Percentiles rank a stretch among this genome's conserved stretches.
These are phyloP conservation scores for Scortum barcoo DNA, from an alignment of 2,113 vertebrate genomes.

Conservation along the genomic window DNA sequence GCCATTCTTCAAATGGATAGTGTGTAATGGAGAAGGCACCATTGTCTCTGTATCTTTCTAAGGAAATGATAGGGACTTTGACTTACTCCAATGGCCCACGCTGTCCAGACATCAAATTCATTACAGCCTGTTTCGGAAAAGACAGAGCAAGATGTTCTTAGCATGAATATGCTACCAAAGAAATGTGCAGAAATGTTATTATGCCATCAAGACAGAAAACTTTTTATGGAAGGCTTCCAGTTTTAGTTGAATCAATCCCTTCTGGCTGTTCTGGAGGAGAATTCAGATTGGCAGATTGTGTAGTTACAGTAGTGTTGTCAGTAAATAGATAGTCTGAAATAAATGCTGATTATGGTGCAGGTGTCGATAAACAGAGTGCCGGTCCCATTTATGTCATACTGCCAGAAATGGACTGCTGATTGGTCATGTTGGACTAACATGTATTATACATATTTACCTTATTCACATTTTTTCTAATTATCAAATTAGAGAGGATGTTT, in stretches of 20 bases:
- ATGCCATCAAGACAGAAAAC: not conserved
- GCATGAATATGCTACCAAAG: not conserved
- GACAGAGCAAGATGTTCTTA: not conserved
- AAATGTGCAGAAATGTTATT: not conserved
- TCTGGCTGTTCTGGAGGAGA: not conserved
- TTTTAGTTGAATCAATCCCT: not conserved
- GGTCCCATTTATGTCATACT: not conserved
- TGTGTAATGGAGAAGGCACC: conserved; percentile 15
- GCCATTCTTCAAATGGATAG: conserved; percentile 26
- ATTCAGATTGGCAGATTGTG: not conserved
- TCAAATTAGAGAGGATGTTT: not conserved
- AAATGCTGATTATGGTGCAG: not conserved
- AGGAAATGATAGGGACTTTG: not conserved
- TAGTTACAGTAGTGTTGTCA: conserved; percentile 1
- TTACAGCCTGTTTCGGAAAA: not conserved
- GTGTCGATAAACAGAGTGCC: not conserved
- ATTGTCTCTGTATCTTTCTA: conserved; percentile 29
- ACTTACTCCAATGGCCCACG: not conserved
- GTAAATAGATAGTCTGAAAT: not conserved
- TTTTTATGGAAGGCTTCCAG: not conserved
- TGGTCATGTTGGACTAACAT: not conserved
- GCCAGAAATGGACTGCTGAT: not conserved
- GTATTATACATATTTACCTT: not conserved
- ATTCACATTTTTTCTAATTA: too few species aligned
- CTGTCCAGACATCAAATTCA: not conserved